Evolutionary conservation across 2,888 invertebrate genomes (phyloP).

Genomic region (Ennomos erosarius): DNA sequence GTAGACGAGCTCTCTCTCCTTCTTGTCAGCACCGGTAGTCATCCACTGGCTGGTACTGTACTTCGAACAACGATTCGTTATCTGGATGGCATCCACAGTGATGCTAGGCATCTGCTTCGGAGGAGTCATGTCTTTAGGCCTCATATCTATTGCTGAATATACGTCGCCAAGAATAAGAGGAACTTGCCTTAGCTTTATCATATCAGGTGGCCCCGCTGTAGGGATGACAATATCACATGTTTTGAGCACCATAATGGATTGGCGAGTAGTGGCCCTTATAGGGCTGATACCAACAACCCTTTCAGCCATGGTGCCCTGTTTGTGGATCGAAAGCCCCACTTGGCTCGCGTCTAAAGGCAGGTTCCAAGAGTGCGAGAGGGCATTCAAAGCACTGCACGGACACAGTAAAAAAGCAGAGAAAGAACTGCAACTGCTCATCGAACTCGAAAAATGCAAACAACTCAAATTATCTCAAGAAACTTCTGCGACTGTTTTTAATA

Average conservation of each 20-base stretch:
- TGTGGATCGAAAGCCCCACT: constrained; percentile 47
- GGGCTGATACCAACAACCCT: constrained; percentile 40
- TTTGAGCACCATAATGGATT: constrained; percentile 39
- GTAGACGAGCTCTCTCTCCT: constrained; percentile 35
- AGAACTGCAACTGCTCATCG: constrained; percentile 41
- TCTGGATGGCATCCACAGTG: constrained; percentile 40
- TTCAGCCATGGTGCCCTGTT: constrained; percentile 39
- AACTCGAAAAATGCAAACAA: constrained; percentile 31
- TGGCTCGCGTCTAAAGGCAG: constrained; percentile 49
- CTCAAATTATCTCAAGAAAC: constrained; percentile 1
- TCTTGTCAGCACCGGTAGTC: constrained; percentile 33
- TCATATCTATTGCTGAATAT: constrained; percentile 44
- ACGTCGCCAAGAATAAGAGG: constrained; percentile 40
- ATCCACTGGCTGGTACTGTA: constrained; percentile 43
- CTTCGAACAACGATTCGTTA: constrained; percentile 29
- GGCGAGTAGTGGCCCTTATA: constrained; percentile 43
- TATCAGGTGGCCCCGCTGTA: constrained; percentile 33
- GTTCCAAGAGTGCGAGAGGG: constrained; percentile 40
- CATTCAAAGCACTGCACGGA: constrained; percentile 41
- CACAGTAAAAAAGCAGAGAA: constrained; percentile 25
- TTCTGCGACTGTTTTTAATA: constrained; percentile 12
- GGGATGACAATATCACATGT: constrained; percentile 42
- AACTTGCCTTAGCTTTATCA: constrained; percentile 34
- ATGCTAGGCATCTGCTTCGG: constrained; percentile 44
- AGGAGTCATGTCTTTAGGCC: constrained; percentile 36